Evolutionary conservation across 2,113 vertebrate species (phyloP).

Genomic region (Orcinus orca): DNA sequence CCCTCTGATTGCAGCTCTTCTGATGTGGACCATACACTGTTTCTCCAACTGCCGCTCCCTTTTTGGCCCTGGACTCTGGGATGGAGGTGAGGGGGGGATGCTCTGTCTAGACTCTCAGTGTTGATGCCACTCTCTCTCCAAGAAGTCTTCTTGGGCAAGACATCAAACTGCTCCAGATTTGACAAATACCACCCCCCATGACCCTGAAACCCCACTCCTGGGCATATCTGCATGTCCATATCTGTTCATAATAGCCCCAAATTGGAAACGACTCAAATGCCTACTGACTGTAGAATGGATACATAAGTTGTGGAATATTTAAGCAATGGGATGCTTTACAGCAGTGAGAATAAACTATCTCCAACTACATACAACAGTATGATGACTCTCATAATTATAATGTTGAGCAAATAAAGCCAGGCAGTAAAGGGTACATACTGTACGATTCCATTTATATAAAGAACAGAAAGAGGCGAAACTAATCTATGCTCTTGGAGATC

Average conservation of each 20-base stretch:
- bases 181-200: not conserved
- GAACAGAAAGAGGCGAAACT: not conserved
- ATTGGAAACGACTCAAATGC: constrained; percentile 20
- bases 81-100: not conserved
- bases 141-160: not conserved
- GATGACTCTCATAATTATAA: not conserved
- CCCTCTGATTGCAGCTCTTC: not conserved
- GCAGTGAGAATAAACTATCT: not conserved
- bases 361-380: not conserved
- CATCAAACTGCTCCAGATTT: not conserved
- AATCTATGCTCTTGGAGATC: not conserved
- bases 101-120: not conserved
- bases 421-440: not conserved
- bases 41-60: not conserved
- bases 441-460: not conserved
- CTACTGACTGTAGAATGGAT: not conserved
- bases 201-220: not conserved
- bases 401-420: not conserved
- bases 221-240: not conserved
- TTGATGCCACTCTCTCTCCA: not conserved
- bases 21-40: not conserved
- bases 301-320: not conserved
- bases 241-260: not conserved
- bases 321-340: not conserved
- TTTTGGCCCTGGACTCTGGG: not conserved